These are phyloP conservation scores for Ecliptopera silaceata DNA, from an alignment of 2,888 invertebrate genomes.

Conservation along the genomic window DNA sequence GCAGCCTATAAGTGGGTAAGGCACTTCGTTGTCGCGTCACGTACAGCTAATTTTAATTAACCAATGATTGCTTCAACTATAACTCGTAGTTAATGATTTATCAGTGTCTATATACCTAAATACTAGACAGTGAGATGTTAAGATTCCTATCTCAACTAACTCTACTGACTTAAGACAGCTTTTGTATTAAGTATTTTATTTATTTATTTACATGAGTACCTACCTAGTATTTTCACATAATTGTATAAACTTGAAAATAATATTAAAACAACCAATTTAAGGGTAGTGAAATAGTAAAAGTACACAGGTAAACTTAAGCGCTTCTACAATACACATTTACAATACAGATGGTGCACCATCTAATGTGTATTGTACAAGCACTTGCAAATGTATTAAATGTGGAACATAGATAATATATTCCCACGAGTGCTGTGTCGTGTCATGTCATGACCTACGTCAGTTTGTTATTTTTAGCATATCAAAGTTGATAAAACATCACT, in stretches of 20 bases:
- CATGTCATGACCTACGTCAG: conserved; percentile 51
- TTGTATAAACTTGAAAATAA: too few species aligned
- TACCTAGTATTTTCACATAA: too few species aligned
- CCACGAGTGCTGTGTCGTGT: conserved; percentile 50
- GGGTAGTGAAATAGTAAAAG: too few species aligned
- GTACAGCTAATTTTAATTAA: conserved; percentile 81
- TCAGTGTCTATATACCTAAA: conserved; percentile 63
- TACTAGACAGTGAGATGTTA: conserved; percentile 55
- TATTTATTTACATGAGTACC: conserved; percentile 22
- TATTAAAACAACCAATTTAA: too few species aligned
- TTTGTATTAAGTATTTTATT: conserved; percentile 65
- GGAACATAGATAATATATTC: conserved; percentile 45
- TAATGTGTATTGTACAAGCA: too few species aligned
- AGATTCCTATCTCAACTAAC: conserved; percentile 64
- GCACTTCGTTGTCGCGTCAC: conserved; percentile 73
- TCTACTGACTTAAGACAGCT: conserved; percentile 52
- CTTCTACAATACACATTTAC: too few species aligned
- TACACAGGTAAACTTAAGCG: too few species aligned
- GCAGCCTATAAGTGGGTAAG: conserved; percentile 75
- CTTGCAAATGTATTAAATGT: conserved; percentile 1
- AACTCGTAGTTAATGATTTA: conserved; percentile 51
- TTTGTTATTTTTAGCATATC: conserved; percentile 71
- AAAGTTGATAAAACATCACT: conserved; percentile 62
- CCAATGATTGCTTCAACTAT: conserved; percentile 69
- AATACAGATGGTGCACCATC: too few species aligned